Percentiles rank a stretch among this genome's conserved stretches.
These are phyloP conservation scores for Aphyosemion australe DNA, from an alignment of 2,113 vertebrate species.

Conservation along the genomic window DNA sequence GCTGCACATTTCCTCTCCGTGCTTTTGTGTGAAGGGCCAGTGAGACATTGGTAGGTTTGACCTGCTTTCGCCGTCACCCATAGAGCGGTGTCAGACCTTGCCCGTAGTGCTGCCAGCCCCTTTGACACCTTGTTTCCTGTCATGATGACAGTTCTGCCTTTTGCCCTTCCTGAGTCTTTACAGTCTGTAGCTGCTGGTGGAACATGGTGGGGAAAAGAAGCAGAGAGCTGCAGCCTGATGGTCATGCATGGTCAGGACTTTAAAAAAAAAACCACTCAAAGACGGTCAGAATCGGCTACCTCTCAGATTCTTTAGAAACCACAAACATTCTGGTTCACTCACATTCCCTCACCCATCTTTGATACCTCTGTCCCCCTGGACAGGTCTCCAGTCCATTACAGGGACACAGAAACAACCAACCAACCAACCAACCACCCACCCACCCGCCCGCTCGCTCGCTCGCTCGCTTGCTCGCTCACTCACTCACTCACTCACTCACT, in stretches of 20 bases:
- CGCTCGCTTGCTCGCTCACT: too few species aligned
- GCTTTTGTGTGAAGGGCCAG: slow-evolving; percentile 13
- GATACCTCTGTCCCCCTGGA: too few species aligned
- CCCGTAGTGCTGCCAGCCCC: slow-evolving; percentile 49
- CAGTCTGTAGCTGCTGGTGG: slow-evolving; percentile 39
- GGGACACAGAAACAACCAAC: too few species aligned
- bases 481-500: too few species aligned
- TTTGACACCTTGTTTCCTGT: slow-evolving; percentile 43
- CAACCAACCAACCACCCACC: too few species aligned
- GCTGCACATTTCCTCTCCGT: slow-evolving; percentile 2
- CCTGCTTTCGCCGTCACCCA: slow-evolving; percentile 29
- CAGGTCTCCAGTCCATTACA: too few species aligned
- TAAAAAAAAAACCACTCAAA: background rate
- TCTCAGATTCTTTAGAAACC: background rate
- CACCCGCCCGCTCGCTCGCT: too few species aligned
- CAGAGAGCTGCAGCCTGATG: slow-evolving; percentile 31
- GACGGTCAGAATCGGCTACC: slow-evolving; percentile 25
- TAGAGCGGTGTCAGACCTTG: slow-evolving; percentile 52
- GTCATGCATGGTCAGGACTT: slow-evolving; percentile 12
- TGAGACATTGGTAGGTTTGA: slow-evolving; percentile 34
- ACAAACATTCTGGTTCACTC: too few species aligned
- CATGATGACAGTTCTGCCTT: slow-evolving; percentile 50
- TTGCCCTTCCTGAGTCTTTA: slow-evolving; percentile 43
- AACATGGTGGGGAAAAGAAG: slow-evolving; percentile 44
- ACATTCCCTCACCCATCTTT: too few species aligned